Evolutionary conservation across 1,140 invertebrate genomes (phyloP), one percentile per base, ranked within the genome.

Genomic region (Macrotrachela quadricornifera): DNA sequence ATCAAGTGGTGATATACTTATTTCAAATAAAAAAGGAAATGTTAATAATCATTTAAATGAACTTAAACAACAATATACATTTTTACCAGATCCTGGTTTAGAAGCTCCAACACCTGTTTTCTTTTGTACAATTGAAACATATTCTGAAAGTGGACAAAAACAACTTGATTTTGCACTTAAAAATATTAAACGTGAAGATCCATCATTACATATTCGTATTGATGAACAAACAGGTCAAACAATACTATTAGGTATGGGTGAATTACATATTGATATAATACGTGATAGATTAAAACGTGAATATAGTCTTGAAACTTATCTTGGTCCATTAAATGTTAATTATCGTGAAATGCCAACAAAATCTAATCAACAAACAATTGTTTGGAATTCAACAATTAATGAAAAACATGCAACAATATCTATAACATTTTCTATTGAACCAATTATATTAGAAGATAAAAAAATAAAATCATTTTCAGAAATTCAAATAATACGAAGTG

Each of bases 121-220:
- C 69, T 90, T 92, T 63, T 95, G 91, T 67, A 85, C 85, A 0
- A 81, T 97, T 49, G 92, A 99, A 72, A 80, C 90, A 0, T 80
- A 85, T 0, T 86, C 82, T 50, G 62, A 80, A 51, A 73, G 78
- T 1, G 75, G 77, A 42, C 82, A 88, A 67, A 72, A 72, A 46
- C 64, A 77, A 8, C 71, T 99, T 57, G 90, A 96, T 47, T 67
- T 71, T 18, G 90, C 90, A 0, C 73, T 99, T n/a, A 68, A 72
- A 16, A 78, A 85, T 66, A 67, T 99, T 12, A 75, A 81, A 62
- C 73, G 82, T 40, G 92, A 97, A 71, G 92, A 99, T 74, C 88
- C 90, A 0, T 95, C 88, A 64, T 71, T 97, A 13, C 72, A 77
- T 46, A 82, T 92, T 0, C 76, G 69, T 21, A 66, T 75, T 18